Conservation (phyloP, 2,888 invertebrate genomes). For the Lymantria monacha region DNA sequence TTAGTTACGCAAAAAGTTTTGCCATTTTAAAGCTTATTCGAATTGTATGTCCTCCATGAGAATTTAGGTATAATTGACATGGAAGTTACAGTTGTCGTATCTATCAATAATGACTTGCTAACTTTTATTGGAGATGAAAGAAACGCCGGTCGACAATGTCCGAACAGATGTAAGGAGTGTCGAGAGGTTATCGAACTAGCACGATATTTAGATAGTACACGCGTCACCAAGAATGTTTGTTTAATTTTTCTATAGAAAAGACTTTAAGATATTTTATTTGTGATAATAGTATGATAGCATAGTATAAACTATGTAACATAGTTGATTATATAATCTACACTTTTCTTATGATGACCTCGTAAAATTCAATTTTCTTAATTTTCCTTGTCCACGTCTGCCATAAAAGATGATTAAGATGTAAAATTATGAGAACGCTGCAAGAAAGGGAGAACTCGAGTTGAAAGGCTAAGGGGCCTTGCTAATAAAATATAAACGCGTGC, state of each 20-base stretch:
- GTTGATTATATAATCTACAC: too few relatives aligned
- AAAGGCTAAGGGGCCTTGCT: too few relatives aligned
- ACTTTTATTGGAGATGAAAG: conserved; percentile 51
- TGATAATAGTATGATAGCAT: not conserved
- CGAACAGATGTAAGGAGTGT: conserved; percentile 30
- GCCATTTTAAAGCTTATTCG: not conserved
- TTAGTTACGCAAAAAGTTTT: too few relatives aligned
- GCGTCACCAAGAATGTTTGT: conserved; percentile 18
- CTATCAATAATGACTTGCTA: conserved; percentile 42
- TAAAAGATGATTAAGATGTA: too few relatives aligned
- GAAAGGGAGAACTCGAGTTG: too few relatives aligned
- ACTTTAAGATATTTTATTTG: not conserved
- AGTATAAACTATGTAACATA: too few relatives aligned
- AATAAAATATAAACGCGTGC: too few relatives aligned
- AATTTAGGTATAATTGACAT: conserved; percentile 24
- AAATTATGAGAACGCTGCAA: too few relatives aligned
- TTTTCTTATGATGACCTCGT: too few relatives aligned
- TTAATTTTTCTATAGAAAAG: conserved; percentile 15
- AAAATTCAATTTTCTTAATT: too few relatives aligned
- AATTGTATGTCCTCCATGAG: conserved; percentile 28
- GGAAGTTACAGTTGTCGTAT: conserved; percentile 25
- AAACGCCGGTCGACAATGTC: conserved; percentile 51
- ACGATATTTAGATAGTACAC: conserved; percentile 39
- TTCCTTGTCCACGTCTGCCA: too few relatives aligned
- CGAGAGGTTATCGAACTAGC: conserved; percentile 55